Conservation (phyloP, 2,113 vertebrate species). For the Sminthopsis crassicaudata region DNA sequence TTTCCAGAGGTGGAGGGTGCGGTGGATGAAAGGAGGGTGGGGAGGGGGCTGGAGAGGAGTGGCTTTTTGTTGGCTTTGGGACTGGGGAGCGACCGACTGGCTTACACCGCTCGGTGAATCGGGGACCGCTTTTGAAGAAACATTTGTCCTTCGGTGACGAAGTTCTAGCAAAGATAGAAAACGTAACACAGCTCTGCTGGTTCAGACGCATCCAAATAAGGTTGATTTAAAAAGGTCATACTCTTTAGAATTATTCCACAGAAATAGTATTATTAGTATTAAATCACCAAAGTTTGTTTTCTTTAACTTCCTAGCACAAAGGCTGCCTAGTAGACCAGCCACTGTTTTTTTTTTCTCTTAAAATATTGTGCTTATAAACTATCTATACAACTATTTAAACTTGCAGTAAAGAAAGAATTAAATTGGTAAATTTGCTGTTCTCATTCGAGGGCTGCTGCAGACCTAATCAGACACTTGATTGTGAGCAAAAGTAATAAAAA, state of each 20-base stretch:
- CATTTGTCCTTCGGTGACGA: constrained; percentile 88
- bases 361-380: constrained; percentile 94
- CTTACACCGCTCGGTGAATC: constrained; percentile 86
- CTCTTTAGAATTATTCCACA: constrained; percentile 90
- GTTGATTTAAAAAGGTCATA: constrained; percentile 89
- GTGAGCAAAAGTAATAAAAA: constrained; percentile 77
- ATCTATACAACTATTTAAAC: constrained; percentile 92
- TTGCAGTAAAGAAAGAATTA: constrained; percentile 90
- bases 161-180: constrained; percentile 98
- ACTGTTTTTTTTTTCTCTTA: constrained; percentile 86
- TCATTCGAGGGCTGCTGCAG: constrained; percentile 86
- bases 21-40: constrained; percentile 66
- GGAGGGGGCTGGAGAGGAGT: constrained; percentile 39
- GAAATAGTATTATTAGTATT: constrained; percentile 86
- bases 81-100: constrained; percentile 48
- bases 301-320: constrained; percentile 86
- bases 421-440: constrained; percentile 86
- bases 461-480: constrained; percentile 85
- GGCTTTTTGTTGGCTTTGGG: constrained; percentile 38
- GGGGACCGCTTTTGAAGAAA: constrained; percentile 91
- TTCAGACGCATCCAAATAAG: constrained; percentile 89
- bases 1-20: constrained; percentile 73
- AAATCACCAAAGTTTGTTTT: constrained; percentile 85
- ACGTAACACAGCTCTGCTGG: constrained; percentile 97
- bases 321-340: constrained; percentile 88